These are phyloP conservation scores for Cetoscarus ocellatus DNA, from an alignment of 2,797 vertebrate genomes.

Conservation along the genomic window DNA sequence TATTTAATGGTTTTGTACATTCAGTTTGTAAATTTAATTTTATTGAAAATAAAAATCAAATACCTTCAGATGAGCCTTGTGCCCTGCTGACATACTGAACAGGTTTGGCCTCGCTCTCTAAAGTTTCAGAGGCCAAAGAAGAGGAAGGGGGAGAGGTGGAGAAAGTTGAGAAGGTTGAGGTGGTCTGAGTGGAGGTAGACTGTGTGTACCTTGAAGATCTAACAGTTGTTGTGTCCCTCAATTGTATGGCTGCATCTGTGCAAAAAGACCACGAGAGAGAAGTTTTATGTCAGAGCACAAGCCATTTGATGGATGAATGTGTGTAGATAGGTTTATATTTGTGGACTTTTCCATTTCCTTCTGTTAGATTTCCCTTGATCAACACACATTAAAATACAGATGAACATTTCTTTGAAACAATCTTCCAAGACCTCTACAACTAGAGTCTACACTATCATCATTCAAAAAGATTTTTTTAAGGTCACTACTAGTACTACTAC, in stretches of 20 bases:
- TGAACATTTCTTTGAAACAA: too few species aligned
- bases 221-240: constrained; percentile 40
- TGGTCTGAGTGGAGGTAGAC: constrained; percentile 13
- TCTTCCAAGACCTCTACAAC: too few species aligned
- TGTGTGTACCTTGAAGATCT: constrained; percentile 6
- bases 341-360: too few species aligned
- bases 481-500: too few species aligned
- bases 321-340: not conserved
- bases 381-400: too few species aligned
- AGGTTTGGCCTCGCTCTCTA: constrained; percentile 18
- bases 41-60: not conserved
- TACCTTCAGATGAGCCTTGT: constrained; percentile 60
- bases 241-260: constrained; percentile 68
- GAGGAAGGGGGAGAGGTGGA: constrained; percentile 23
- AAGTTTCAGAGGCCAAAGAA: not conserved
- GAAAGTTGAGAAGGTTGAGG: constrained; percentile 15
- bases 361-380: too few species aligned
- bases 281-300: not conserved
- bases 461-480: too few species aligned
- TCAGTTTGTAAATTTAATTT: not conserved
- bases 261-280: constrained; percentile 7
- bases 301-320: constrained; percentile 1
- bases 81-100: constrained; percentile 17
- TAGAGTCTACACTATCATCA: too few species aligned
- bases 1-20: too few species aligned